Evolutionary conservation across 37 sponge, comb jelly and placozoan genomes (phyloP).

Genomic region (Spongia lamella): DNA sequence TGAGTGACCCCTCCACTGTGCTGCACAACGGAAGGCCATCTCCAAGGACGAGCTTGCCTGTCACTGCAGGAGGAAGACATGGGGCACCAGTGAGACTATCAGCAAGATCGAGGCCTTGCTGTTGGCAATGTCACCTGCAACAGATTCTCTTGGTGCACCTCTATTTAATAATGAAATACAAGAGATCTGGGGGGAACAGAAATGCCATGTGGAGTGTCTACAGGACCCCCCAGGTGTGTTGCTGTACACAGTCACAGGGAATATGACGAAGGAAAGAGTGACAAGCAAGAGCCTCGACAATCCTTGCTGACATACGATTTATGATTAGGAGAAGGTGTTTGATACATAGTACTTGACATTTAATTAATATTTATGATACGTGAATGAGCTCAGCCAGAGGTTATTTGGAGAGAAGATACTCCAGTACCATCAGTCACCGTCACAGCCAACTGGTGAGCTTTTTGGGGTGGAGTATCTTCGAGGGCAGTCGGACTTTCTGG

Average conservation of each 20-base stretch:
- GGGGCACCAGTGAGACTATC: slow-evolving; percentile 6
- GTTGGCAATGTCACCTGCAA: slow-evolving; percentile 30
- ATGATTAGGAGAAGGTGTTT: no score
- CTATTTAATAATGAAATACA: slow-evolving; percentile 30
- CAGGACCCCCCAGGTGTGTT: slow-evolving; percentile 27
- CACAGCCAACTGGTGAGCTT: slow-evolving; percentile 31
- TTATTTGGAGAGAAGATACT: background rate
- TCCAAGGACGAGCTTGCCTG: slow-evolving; percentile 34
- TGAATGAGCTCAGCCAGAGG: slow-evolving; percentile 12
- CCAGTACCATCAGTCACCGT: slow-evolving; percentile 15
- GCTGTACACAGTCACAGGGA: slow-evolving; percentile 18
- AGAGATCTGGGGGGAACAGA: no score
- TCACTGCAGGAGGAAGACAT: slow-evolving; percentile 37
- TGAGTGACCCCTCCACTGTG: slow-evolving; percentile 19
- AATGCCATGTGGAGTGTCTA: slow-evolving; percentile 43
- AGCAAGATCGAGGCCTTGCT: slow-evolving; percentile 16
- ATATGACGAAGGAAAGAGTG: slow-evolving; percentile 14
- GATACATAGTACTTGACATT: no score
- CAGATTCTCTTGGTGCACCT: slow-evolving; percentile 46
- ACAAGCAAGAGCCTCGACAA: background rate
- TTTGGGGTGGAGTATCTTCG: slow-evolving; percentile 48
- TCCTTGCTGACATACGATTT: no score
- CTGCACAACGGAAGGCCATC: slow-evolving; percentile 33
- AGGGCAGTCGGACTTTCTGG: no score
- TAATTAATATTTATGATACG: background rate